Conservation (phyloP, 2,888 invertebrate species). For the Eucriotettix oculatus region DNA sequence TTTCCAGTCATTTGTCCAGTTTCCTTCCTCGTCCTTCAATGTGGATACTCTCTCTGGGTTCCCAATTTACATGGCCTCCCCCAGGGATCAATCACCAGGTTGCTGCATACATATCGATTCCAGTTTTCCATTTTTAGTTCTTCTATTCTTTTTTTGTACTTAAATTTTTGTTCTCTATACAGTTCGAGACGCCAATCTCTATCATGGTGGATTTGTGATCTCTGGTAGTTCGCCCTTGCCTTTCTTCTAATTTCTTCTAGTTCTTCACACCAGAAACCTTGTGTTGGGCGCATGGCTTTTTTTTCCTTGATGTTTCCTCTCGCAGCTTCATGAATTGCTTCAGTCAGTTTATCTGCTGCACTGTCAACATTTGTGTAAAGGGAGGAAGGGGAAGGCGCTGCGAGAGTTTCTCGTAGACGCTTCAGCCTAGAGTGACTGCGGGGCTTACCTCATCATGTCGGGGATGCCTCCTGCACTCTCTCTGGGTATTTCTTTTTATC, state of each 20-base stretch:
- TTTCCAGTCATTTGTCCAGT: background rate
- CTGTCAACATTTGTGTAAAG: too few species aligned
- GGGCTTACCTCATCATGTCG: too few species aligned
- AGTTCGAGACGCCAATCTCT: background rate
- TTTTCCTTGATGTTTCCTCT: background rate
- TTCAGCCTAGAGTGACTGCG: too few species aligned
- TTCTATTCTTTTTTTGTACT: background rate
- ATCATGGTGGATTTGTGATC: background rate
- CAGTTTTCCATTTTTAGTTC: background rate
- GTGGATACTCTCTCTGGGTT: background rate
- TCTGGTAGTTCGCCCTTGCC: background rate
- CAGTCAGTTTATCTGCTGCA: background rate
- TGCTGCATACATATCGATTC: background rate
- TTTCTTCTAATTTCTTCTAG: background rate
- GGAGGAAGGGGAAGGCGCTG: too few species aligned
- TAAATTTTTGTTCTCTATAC: background rate
- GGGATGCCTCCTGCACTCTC: too few species aligned
- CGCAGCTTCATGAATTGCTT: background rate
- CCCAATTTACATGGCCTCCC: background rate
- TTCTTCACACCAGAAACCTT: background rate
- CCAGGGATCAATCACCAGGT: background rate
- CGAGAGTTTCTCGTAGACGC: too few species aligned
- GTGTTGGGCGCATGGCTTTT: too few species aligned
- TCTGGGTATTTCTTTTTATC: too few species aligned
- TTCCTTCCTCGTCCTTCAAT: background rate